Percentiles rank a stretch among this genome's conserved stretches.
phyloP scores from a whole-genome alignment of 2,888 invertebrate species.

The Lissonota sp. region DNA sequence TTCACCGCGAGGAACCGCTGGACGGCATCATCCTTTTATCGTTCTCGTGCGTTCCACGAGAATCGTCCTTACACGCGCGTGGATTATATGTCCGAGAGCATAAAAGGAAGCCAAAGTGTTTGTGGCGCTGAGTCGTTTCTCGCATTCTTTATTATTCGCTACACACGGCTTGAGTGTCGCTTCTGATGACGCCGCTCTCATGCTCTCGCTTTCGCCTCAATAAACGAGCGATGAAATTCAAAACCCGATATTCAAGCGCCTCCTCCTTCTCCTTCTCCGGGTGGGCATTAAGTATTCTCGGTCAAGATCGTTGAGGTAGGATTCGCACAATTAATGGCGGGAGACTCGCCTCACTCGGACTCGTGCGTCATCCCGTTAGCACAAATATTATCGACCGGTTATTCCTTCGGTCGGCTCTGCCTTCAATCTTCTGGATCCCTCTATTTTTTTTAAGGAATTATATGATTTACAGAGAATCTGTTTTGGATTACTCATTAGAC shows the following conservation, averaged over 20 bases:
- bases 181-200: conserved; percentile 26
- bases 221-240: conserved; percentile 44
- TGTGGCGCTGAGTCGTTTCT: conserved; percentile 17
- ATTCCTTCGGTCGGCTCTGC: neutral
- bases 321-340: neutral
- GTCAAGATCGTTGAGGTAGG: conserved; percentile 42
- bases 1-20: neutral
- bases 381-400: neutral
- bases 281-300: conserved; percentile 29
- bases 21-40: neutral
- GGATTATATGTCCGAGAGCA: conserved; percentile 1
- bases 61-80: conserved; percentile 9
- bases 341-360: conserved; percentile 8
- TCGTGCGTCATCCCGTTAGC: neutral
- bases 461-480: neutral
- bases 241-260: conserved; percentile 14
- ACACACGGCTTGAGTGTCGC: conserved; percentile 2
- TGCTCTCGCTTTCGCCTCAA: conserved; percentile 28
- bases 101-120: neutral
- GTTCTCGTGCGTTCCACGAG: conserved; percentile 22
- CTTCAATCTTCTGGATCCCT: neutral
- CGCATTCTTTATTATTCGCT: conserved; percentile 29
- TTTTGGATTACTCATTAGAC: neutral
- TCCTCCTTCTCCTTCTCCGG: conserved; percentile 4
- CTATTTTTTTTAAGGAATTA: neutral